These are phyloP conservation scores for Rhea pennata DNA, from an alignment of 2,113 vertebrate genomes.

Conservation along the genomic window DNA sequence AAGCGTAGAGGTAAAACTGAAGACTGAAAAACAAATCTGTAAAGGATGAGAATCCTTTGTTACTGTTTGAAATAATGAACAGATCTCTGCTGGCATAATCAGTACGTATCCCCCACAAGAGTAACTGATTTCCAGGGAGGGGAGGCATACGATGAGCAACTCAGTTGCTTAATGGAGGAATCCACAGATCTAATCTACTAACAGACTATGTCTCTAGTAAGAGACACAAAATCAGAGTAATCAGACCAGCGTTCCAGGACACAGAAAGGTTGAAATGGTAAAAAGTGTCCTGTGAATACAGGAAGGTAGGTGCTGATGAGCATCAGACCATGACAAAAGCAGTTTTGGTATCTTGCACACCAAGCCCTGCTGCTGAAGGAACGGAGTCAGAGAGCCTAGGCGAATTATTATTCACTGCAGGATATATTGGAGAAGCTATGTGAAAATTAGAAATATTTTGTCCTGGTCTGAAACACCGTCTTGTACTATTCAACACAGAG, in stretches of 20 bases:
- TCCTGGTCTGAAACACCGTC: background rate
- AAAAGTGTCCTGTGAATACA: background rate
- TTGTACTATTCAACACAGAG: background rate
- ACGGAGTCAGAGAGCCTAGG: background rate
- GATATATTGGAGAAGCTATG: background rate
- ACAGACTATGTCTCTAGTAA: background rate
- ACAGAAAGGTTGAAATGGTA: background rate
- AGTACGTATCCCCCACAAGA: background rate
- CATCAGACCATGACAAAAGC: background rate
- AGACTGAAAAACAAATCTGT: background rate
- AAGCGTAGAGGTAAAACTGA: background rate
- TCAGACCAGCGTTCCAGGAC: background rate
- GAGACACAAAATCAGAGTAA: background rate
- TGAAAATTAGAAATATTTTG: background rate
- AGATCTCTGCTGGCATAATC: background rate
- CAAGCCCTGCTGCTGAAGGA: background rate
- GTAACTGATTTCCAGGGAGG: background rate
- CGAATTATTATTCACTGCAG: background rate
- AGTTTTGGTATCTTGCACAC: background rate
- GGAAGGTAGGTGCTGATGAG: background rate
- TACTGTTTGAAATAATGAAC: background rate
- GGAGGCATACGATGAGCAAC: background rate
- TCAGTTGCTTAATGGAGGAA: background rate
- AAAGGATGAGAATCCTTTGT: background rate
- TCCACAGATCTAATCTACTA: background rate